Conservation (phyloP, 2,797 vertebrate genomes). For the Leucoraja ocellata region DNA sequence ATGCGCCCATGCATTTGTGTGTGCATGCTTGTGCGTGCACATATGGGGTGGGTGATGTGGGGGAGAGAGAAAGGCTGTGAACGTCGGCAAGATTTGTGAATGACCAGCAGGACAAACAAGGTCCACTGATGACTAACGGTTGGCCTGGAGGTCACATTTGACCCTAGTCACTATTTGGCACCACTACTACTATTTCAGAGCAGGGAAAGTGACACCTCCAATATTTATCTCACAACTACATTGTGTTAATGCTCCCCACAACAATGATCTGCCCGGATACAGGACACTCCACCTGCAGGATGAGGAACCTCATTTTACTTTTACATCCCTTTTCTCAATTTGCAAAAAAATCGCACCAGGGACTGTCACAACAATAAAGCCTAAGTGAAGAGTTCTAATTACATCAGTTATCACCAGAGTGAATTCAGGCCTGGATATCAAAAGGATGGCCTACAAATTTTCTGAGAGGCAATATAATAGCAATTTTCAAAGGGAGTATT, state of each 20-base stretch:
- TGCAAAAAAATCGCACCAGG: background rate
- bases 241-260: background rate
- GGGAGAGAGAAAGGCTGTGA: background rate
- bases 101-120: background rate
- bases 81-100: background rate
- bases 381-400: background rate
- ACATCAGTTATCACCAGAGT: too few species aligned
- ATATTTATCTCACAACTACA: background rate
- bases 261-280: too few species aligned
- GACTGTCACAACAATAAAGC: background rate
- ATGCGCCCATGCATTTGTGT: too few species aligned
- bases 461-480: too few species aligned
- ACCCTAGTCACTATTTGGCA: background rate
- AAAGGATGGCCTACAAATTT: too few species aligned
- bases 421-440: too few species aligned
- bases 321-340: background rate
- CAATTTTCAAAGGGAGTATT: too few species aligned
- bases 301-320: background rate
- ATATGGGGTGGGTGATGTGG: background rate
- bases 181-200: background rate
- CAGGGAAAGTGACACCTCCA: background rate
- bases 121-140: background rate
- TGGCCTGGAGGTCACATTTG: background rate
- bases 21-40: too few species aligned
- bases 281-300: too few species aligned